Base-by-base conservation (phyloP, 2,888 invertebrate species). In the Agrotis puta region DNA sequence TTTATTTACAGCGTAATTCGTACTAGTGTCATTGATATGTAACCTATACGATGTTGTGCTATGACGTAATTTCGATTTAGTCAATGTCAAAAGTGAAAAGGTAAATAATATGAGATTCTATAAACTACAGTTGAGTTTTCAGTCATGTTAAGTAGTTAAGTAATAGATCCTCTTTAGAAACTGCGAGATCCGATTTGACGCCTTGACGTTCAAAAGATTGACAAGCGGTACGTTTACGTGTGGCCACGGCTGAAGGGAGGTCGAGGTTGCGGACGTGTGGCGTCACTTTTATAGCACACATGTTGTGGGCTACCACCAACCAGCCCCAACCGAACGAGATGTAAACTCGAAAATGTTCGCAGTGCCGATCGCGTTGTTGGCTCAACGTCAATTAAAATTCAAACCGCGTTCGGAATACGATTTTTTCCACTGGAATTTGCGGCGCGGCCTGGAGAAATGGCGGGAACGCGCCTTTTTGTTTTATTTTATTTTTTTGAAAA, bases 381-480 rank as follows among this genome's bases (percentile, higher is more conserved):
- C 90, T 94, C 94, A 94, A 93, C 93, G 94, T 95, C 96, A 95
- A 96, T 96, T 96, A 96, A 96, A 96, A 96, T 96, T 96, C 96
- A 96, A 95, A 95, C 93, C 94, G 93, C 96, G 96, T 95, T 93
- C 95, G 95, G 94, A 96, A 95, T 95, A 95, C 96, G 96, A 96
- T 96, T 96, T 96, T 96, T 96, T 95, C 94, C 93, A 90, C 90
- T 92, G 96, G 96, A 95, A 96, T 96, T 95, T 95, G 95, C 92
- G 95, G 95, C 92, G 93, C 89, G 93, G 92, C 90, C 90, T 91
- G 88, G 92, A 93, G 95, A 94, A 94, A 95, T 94, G 94, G 94
- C 94, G 92, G 92, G 94, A 94, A 93, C 93, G 94, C 93, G 94
- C 92, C 94, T 94, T 94, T 94, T 94, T 94, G 93, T 95, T 94